Base-by-base conservation (phyloP, 30 jellyfish, hydroid and myxozoan species). In the Turritopsis rubra region DNA sequence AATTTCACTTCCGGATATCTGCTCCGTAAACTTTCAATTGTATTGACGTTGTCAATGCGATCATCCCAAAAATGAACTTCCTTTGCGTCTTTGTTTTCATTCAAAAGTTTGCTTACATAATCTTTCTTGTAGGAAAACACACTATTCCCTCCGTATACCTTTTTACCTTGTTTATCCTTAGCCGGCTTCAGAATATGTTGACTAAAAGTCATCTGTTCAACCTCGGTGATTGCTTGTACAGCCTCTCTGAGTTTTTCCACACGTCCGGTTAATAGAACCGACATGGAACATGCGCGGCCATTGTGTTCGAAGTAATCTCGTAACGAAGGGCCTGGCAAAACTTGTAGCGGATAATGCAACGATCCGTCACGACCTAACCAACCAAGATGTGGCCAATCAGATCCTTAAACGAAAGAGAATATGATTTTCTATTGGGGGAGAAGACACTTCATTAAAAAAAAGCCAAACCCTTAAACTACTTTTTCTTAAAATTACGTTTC, bases 61-160 rank as follows among this genome's bases (percentile, higher is more conserved):
- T 94, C 99, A 81, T 94, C 99, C 99, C 99, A 94, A 52, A 94
- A 65, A 71, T 89, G 89, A n/a, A 89, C 91, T 18, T 16, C 83
- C 26, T 81, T 86, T 21, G 86, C 83, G 28, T 74, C 54, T 20
- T 96, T 97, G 81, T 65, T 25, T 53, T 82, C 93, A 22, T 74
- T 83, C 84, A 94, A 30, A 21, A 94, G 81, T 22, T 83, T 82
- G 53, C 71, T 77, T 21, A 94, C 73, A 52, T 82, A 86, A 27
- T 84, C 90, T 27, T 72, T 84, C 70, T 94, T 94, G 71, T 78
- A 94, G 7, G 74, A 22, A 22, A 84, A 77, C 3, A 91, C 96
- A n/a, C 83, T 80, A 5, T 21, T 84, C n/a, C 52, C 80, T 41
- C 52, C 65, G 28, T 75, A 73, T 17, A 88, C 54, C 9, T 66